These are phyloP conservation scores for Mormyrus lacerda DNA, from an alignment of 2,113 vertebrate genomes.

Conservation along the genomic window DNA sequence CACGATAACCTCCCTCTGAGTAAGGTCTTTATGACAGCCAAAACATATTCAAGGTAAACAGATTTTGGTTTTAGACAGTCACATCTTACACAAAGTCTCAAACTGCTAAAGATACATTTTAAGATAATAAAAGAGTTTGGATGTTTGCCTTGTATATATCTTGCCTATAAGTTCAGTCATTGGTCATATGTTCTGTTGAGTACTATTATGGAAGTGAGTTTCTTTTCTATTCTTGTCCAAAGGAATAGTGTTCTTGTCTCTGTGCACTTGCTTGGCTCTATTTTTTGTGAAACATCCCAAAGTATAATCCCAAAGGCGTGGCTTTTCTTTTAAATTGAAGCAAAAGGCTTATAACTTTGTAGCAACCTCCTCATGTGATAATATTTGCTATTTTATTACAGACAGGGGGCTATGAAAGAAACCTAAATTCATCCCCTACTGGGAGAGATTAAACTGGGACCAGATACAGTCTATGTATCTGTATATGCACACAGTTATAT, in stretches of 20 bases:
- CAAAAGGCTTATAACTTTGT: slow-evolving; percentile 28
- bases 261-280: slow-evolving; percentile 26
- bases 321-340: slow-evolving; percentile 19
- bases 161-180: slow-evolving; percentile 21
- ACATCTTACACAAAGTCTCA: slow-evolving; percentile 26
- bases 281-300: slow-evolving; percentile 25
- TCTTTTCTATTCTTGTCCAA: slow-evolving; percentile 28
- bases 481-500: background rate
- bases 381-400: background rate
- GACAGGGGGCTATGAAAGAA: background rate
- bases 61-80: slow-evolving; percentile 34
- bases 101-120: slow-evolving; percentile 31
- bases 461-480: background rate
- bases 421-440: background rate
- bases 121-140: slow-evolving; percentile 21
- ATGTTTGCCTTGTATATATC: slow-evolving; percentile 20
- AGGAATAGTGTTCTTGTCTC: too few relatives aligned
- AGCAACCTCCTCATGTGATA: background rate
- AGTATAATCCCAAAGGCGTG: slow-evolving; percentile 18
- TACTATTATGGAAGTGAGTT: slow-evolving; percentile 28
- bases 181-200: slow-evolving; percentile 20
- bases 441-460: background rate
- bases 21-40: slow-evolving; percentile 24
- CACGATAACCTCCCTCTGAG: slow-evolving; percentile 26
- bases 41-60: slow-evolving; percentile 7